Evolutionary conservation across 2,797 vertebrate species (phyloP).

Genomic region (Myiotriccus ornatus): DNA sequence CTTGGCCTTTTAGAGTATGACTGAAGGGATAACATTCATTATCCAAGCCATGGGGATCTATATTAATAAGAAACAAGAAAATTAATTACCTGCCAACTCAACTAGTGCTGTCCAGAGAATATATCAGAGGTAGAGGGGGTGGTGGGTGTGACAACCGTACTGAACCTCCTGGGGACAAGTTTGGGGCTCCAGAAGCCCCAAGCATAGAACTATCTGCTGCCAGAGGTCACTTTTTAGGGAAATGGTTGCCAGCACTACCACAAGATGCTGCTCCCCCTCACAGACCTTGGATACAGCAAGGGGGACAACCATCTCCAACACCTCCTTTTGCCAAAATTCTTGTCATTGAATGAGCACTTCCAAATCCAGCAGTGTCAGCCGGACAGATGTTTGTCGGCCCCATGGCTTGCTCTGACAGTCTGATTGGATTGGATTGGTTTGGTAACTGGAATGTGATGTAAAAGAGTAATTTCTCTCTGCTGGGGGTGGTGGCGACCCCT

Average conservation of each 20-base stretch:
- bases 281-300: not conserved
- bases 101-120: not conserved
- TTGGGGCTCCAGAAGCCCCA: not conserved
- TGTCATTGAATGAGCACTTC: not conserved
- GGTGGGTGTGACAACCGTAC: not conserved
- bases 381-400: not conserved
- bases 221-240: not conserved
- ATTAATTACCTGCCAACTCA: not conserved
- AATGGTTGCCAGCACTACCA: not conserved
- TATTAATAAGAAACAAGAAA: not conserved
- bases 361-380: not conserved
- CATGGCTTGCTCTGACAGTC: not conserved
- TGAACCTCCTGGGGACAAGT: not conserved
- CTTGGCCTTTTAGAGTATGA: not conserved
- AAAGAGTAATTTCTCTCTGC: not conserved
- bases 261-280: not conserved
- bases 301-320: not conserved
- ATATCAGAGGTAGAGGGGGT: not conserved
- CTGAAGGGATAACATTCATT: not conserved
- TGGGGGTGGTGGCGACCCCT: not conserved
- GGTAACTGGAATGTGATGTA: not conserved
- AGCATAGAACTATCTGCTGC: too few relatives aligned
- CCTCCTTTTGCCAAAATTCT: too few relatives aligned
- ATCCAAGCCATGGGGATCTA: not conserved
- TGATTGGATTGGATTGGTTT: not conserved